Evolutionary conservation across 1,140 invertebrate genomes (phyloP), one percentile per base, ranked within the genome.

Genomic region (Acromyrmex echinatior): DNA sequence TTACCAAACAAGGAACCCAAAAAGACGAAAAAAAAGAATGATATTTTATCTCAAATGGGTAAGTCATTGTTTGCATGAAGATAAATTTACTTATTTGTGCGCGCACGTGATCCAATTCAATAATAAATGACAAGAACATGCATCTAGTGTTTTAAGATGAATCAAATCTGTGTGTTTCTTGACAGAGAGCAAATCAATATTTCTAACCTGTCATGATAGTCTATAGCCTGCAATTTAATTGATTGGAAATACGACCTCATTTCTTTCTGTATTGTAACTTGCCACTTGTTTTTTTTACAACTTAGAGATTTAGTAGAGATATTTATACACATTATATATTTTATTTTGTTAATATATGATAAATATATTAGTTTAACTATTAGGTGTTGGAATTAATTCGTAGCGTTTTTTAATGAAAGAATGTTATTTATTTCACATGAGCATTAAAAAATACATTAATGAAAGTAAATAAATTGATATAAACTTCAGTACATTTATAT

Each of bases 21-120:
- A 88, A 96, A 96, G 87, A 94, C 94, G 58, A 96, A 96, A 87
- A 95, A 94, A 90, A 96, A 96, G 84, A 95, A 95, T 79, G 96
- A 96, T 71, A 94, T 96, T 56, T 91, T 96, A 53, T 95, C 96
- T 68, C 96, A 96, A 88, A 94, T 96, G 53, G 94, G 96, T 96
- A 94, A 93, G 80, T 82, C 39, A 45, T 71, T 56, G 12, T 58
- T 77, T 92, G 18, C 31, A 39, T n/a, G 35, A 51, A 51, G 18
- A 14, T 31, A 62, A 51, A 16, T 63, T 79, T 77, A 16, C 7
- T 80, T 53, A n/a, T 49, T 35, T 5, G 5, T 18, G 35, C 9
- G 39, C 9, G 9, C 10, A 45, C 39, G 9, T 45, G 39, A 56
- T 80, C 10, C 5, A 14, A 18, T 39, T 71, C 18, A 25, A 56